Conservation (phyloP, 2,113 vertebrate genomes). For the Pseudorectes ferrugineus region DNA sequence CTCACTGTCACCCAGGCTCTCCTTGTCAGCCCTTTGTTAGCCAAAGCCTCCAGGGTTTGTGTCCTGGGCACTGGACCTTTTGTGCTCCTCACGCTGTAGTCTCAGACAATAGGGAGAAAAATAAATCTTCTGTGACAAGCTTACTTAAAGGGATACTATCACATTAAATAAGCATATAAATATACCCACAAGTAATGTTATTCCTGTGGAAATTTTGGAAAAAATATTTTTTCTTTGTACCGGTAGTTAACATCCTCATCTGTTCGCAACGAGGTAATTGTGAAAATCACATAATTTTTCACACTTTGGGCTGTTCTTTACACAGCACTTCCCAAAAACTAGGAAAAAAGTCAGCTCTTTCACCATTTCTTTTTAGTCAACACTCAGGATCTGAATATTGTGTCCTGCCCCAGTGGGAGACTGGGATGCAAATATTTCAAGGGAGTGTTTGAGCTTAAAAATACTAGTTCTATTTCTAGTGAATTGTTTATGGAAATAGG, state of each 20-base stretch:
- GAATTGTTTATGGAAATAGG: background rate
- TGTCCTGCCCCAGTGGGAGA: background rate
- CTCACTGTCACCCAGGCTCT: background rate
- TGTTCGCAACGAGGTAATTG: background rate
- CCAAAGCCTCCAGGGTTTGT: conserved; percentile 7
- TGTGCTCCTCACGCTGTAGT: background rate
- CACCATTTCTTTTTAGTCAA: background rate
- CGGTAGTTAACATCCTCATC: background rate
- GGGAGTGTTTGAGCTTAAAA: background rate
- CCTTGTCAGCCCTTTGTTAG: conserved; percentile 6
- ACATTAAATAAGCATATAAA: background rate
- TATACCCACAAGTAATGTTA: background rate
- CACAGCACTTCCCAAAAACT: background rate
- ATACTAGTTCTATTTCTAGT: background rate
- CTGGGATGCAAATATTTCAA: background rate
- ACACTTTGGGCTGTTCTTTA: background rate
- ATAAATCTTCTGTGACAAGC: conserved; percentile 31
- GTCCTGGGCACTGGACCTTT: background rate
- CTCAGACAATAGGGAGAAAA: background rate
- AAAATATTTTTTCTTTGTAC: background rate
- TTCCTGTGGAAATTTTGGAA: background rate
- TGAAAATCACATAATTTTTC: background rate
- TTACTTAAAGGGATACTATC: conserved; percentile 24
- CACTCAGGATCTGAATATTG: background rate
- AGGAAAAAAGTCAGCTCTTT: background rate